Evolutionary conservation across 2,113 vertebrate genomes (phyloP).

Genomic region (Sceloporus tristichus): DNA sequence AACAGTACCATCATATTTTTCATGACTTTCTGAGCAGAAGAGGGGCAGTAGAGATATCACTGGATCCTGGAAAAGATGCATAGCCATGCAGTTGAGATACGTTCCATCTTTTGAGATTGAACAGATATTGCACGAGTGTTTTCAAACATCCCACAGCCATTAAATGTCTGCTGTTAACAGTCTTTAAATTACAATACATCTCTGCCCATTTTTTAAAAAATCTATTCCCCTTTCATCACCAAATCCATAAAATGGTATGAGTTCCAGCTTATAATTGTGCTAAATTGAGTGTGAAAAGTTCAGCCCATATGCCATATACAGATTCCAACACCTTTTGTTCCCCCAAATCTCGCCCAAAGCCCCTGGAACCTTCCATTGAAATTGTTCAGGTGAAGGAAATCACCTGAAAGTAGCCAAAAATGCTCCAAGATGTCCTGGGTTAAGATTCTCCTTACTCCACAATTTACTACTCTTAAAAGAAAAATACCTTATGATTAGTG

Average conservation of each 20-base stretch:
- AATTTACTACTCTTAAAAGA: no score
- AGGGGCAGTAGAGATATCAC: neutral
- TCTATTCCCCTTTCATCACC: neutral
- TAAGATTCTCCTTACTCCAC: no score
- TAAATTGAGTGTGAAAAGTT: neutral
- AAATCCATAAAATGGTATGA: neutral
- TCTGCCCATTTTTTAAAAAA: neutral
- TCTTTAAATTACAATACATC: neutral
- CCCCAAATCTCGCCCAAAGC: no score
- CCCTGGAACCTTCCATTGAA: no score
- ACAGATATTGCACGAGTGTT: neutral
- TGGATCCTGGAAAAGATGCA: neutral
- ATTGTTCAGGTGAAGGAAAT: no score
- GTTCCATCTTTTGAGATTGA: neutral
- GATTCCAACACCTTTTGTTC: no score
- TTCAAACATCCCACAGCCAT: neutral
- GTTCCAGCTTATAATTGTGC: neutral
- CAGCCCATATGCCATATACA: no score
- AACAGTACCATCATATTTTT: no score
- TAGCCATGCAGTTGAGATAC: neutral
- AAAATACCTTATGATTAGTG: no score
- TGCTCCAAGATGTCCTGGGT: no score
- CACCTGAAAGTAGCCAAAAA: no score
- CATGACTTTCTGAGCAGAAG: neutral
- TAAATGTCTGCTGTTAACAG: neutral